Conservation (phyloP, 2,797 vertebrate species). For the Tragelaphus eurycerus region DNA sequence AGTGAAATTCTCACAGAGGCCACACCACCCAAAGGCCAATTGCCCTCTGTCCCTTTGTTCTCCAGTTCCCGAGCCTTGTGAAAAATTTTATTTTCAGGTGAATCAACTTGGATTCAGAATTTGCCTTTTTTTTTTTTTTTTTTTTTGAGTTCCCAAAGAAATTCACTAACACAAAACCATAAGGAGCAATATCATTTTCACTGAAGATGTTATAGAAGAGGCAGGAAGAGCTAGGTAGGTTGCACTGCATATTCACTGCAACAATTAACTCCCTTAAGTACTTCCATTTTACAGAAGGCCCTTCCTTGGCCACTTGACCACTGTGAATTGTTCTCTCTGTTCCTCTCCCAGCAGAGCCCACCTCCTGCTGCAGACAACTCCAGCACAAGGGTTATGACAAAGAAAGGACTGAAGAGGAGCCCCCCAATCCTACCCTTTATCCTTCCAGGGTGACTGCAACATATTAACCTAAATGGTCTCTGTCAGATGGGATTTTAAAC, state of each 20-base stretch:
- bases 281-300: background rate
- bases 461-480: background rate
- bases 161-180: background rate
- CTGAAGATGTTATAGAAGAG: background rate
- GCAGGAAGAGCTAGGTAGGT: background rate
- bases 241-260: background rate
- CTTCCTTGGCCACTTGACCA: background rate
- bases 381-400: background rate
- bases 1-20: background rate
- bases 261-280: background rate
- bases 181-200: background rate
- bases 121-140: background rate
- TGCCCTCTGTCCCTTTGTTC: background rate
- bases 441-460: background rate
- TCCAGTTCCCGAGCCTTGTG: background rate
- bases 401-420: background rate
- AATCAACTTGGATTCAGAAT: background rate
- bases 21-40: background rate
- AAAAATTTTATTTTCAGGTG: background rate
- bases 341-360: background rate
- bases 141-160: slow-evolving; percentile 30
- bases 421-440: rapidly evolving
- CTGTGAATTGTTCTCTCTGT: background rate
- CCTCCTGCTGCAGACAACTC: background rate
- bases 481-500: background rate